Percentiles rank a stretch among this genome's conserved stretches.
phyloP scores from a whole-genome alignment of 1,140 invertebrate species.

The Drosophila aff. region DNA sequence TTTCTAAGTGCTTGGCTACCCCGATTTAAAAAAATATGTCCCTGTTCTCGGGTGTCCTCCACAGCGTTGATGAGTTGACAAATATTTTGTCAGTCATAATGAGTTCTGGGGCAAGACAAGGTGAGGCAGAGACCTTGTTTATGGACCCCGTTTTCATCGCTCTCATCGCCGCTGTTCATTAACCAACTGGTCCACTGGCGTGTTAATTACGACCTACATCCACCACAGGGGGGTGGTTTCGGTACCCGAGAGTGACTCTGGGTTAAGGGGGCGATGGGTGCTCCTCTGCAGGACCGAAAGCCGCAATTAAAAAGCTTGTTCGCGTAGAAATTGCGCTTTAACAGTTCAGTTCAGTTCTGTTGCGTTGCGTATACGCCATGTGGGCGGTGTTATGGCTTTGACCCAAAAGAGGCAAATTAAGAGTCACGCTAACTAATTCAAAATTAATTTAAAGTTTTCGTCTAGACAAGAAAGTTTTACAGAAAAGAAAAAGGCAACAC shows the following conservation, averaged over 20 bases:
- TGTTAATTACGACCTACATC: constrained; percentile 77
- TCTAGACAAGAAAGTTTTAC: constrained; percentile 6
- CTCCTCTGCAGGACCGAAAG: constrained; percentile 9
- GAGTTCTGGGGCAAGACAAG: constrained; percentile 57
- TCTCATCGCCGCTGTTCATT: constrained; percentile 53
- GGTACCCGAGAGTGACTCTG: background rate
- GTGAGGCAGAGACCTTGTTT: constrained; percentile 44
- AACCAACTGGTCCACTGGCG: constrained; percentile 48
- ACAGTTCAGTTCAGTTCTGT: constrained; percentile 20
- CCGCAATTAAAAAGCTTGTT: constrained; percentile 53
- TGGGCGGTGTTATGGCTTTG: constrained; percentile 12
- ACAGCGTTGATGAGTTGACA: constrained; percentile 78
- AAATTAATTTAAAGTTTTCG: constrained; percentile 29
- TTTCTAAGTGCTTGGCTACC: constrained; percentile 2
- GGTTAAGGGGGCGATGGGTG: constrained; percentile 19
- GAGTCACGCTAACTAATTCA: constrained; percentile 27
- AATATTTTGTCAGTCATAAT: constrained; percentile 82
- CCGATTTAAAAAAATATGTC: constrained; percentile 45
- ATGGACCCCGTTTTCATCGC: constrained; percentile 36
- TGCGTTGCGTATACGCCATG: constrained; percentile 48
- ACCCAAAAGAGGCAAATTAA: constrained; percentile 1
- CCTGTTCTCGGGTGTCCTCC: constrained; percentile 16
- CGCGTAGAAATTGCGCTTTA: constrained; percentile 40
- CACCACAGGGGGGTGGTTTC: constrained; percentile 4
- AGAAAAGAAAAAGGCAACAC: background rate